Evolutionary conservation across 1,140 invertebrate genomes (phyloP).

Genomic region (Oryzaephilus surinamensis): DNA sequence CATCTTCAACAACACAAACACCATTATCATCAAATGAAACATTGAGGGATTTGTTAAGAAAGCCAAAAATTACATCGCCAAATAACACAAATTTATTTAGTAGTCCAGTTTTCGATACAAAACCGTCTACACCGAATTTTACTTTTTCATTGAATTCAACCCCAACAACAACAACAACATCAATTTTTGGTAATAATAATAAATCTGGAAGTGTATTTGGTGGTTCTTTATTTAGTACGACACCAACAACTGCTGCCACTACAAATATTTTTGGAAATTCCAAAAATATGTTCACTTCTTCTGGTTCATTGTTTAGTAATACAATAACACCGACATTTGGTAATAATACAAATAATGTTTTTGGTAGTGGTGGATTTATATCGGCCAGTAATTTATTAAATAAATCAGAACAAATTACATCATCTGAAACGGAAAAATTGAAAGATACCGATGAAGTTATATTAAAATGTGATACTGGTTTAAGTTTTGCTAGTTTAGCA

Average conservation of each 20-base stretch:
- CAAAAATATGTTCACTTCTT: slow-evolving; percentile 5
- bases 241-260: background rate
- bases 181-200: background rate
- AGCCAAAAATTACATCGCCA: too few species aligned
- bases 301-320: slow-evolving; percentile 3
- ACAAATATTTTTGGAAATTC: slow-evolving; percentile 7
- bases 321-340: background rate
- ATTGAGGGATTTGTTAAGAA: slow-evolving; percentile 5
- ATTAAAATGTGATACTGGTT: slow-evolving; percentile 21
- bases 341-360: slow-evolving; percentile 4
- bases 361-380: slow-evolving; percentile 5
- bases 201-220: background rate
- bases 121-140: background rate
- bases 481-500: slow-evolving; percentile 35
- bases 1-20: background rate
- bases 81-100: too few species aligned
- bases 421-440: slow-evolving; percentile 17
- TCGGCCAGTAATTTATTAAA: background rate
- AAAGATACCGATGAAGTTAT: slow-evolving; percentile 20
- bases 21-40: background rate
- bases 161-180: background rate
- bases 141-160: background rate
- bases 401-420: too few species aligned
- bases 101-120: background rate
- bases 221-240: background rate